phyloP scores from a whole-genome alignment of 2,888 invertebrate species.

The Cepaea hortensis region DNA sequence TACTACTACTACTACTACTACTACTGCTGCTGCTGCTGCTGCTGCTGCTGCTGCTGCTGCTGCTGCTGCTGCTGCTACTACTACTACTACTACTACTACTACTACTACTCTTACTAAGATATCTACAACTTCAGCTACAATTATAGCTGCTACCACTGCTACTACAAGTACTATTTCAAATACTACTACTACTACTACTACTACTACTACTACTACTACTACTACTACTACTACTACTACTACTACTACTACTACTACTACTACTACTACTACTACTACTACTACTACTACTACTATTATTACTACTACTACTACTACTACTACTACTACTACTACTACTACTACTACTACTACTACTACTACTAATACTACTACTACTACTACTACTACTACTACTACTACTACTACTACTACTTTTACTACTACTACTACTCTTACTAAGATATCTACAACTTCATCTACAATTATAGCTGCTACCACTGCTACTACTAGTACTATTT shows the following conservation, averaged over 20 bases:
- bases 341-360: neutral
- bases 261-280: conserved; percentile 10
- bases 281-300: conserved; percentile 8
- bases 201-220: neutral
- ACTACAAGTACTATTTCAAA: no score
- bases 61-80: neutral
- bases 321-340: conserved; percentile 22
- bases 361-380: no score
- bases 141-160: no score
- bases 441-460: no score
- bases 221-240: neutral
- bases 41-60: conserved; percentile 15
- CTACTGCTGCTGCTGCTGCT: conserved; percentile 24
- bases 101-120: no score
- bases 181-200: no score
- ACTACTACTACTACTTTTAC: no score
- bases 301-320: conserved; percentile 21
- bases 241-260: conserved; percentile 15
- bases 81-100: no score
- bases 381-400: no score
- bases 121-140: no score
- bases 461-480: no score
- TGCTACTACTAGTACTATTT: no score
- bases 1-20: conserved; percentile 31
- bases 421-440: conserved; percentile 5